Conservation (phyloP, 2,888 invertebrate species). For the Epirrhoe tristata region DNA sequence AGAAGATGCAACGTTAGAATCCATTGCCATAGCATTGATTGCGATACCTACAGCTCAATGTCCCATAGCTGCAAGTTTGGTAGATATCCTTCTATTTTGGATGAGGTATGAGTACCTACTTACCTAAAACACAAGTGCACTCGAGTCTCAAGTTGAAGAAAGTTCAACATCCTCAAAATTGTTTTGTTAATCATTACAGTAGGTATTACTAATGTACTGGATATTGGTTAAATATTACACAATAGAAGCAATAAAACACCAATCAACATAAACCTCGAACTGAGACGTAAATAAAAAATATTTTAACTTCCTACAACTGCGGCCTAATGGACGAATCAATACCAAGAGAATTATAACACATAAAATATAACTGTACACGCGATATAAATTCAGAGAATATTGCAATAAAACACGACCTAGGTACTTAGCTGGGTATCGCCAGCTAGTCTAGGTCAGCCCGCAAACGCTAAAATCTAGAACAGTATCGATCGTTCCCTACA, state of each 20-base stretch:
- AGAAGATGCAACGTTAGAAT: no score
- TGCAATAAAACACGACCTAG: conserved; percentile 35
- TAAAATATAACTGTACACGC: conserved; percentile 31
- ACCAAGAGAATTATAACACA: conserved; percentile 14
- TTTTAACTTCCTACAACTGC: not conserved
- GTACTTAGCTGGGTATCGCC: conserved; percentile 43
- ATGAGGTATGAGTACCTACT: no score
- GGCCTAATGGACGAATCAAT: conserved; percentile 9
- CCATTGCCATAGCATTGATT: no score
- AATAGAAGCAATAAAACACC: conserved; percentile 1
- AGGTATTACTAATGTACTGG: no score
- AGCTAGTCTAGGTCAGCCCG: conserved; percentile 56
- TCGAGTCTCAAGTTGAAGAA: no score
- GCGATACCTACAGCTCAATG: no score
- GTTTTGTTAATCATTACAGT: no score
- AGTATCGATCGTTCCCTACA: conserved; percentile 60
- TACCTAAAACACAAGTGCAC: no score
- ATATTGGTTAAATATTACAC: conserved; percentile 1
- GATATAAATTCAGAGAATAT: conserved; percentile 44
- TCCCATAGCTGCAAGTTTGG: no score
- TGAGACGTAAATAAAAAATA: conserved; percentile 8
- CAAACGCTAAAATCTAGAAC: conserved; percentile 44
- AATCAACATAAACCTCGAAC: conserved; percentile 16
- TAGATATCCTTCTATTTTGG: no score
- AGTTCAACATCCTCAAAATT: no score